A percentile compares a stretch with the other conserved stretches of the same genome.
phyloP scores from a whole-genome alignment of 2,113 vertebrate genomes.

The Origma solitaria region DNA sequence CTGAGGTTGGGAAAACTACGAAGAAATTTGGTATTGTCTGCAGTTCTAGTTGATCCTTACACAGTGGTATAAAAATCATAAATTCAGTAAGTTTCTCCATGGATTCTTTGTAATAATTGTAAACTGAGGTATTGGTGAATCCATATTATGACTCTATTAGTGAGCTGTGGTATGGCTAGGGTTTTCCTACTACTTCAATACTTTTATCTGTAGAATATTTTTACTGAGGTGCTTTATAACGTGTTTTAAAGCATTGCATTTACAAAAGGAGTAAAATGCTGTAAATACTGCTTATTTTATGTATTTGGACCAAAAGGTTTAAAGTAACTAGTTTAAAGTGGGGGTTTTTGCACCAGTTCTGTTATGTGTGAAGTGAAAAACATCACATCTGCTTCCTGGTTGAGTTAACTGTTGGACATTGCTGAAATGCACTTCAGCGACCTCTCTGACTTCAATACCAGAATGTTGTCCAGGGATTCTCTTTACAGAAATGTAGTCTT shows the following conservation, averaged over 20 bases:
- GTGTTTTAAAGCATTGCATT: slow-evolving; percentile 86
- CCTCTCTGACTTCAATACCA: slow-evolving; percentile 53
- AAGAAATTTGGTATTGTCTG: slow-evolving; percentile 43
- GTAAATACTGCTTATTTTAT: slow-evolving; percentile 85
- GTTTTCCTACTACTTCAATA: slow-evolving; percentile 78
- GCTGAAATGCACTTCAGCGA: slow-evolving; percentile 53
- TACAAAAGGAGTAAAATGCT: slow-evolving; percentile 76
- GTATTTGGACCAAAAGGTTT: slow-evolving; percentile 82
- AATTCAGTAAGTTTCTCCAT: slow-evolving; percentile 62
- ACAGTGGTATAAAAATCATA: slow-evolving; percentile 41
- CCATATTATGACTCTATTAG: slow-evolving; percentile 74
- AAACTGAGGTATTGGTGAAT: slow-evolving; percentile 59
- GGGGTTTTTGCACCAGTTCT: slow-evolving; percentile 69
- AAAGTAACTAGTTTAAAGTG: slow-evolving; percentile 71
- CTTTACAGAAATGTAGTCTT: slow-evolving; percentile 38
- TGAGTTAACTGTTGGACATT: slow-evolving; percentile 54
- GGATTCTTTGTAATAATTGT: slow-evolving; percentile 68
- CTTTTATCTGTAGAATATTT: slow-evolving; percentile 84
- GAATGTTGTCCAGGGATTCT: slow-evolving; percentile 45
- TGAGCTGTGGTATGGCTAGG: slow-evolving; percentile 77
- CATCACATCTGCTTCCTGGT: slow-evolving; percentile 60
- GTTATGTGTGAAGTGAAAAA: slow-evolving; percentile 67
- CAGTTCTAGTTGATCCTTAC: slow-evolving; percentile 44
- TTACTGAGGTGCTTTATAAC: slow-evolving; percentile 85
- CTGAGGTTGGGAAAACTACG: slow-evolving; percentile 25